A percentile compares a stretch with the other conserved stretches of the same genome.
phyloP scores from a whole-genome alignment of 2,113 vertebrate genomes.

The Castor canadensis region DNA sequence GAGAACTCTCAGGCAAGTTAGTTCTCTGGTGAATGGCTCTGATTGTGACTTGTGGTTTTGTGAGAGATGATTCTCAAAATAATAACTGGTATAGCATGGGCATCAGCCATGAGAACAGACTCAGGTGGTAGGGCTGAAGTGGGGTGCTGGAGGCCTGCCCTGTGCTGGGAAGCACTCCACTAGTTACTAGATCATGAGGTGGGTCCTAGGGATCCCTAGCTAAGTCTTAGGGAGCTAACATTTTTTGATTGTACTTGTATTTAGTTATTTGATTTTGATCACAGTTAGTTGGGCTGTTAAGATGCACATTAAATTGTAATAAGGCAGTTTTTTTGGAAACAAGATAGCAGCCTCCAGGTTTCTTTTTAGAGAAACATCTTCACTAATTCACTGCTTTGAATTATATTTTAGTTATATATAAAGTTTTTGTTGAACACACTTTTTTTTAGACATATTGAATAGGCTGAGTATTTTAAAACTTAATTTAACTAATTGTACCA shows the following conservation, averaged over 20 bases:
- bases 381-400: background rate
- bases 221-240: background rate
- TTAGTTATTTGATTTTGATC: background rate
- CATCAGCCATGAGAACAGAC: background rate
- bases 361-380: background rate
- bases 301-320: background rate
- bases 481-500: background rate
- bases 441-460: background rate
- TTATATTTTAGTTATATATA: background rate
- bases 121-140: rapidly evolving
- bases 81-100: background rate
- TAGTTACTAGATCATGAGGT: background rate
- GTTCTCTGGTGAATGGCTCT: conserved; percentile 45
- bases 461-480: background rate
- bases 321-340: background rate
- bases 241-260: background rate
- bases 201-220: background rate
- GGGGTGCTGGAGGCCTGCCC: background rate
- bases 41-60: conserved; percentile 46
- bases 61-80: conserved; percentile 34
- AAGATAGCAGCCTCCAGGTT: background rate
- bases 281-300: background rate
- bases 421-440: background rate
- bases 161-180: background rate
- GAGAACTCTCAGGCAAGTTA: conserved; percentile 31